Evolutionary conservation across 2,888 invertebrate genomes (phyloP), one percentile per base, ranked within the genome.

Genomic region (Scaptomyza polygonia): DNA sequence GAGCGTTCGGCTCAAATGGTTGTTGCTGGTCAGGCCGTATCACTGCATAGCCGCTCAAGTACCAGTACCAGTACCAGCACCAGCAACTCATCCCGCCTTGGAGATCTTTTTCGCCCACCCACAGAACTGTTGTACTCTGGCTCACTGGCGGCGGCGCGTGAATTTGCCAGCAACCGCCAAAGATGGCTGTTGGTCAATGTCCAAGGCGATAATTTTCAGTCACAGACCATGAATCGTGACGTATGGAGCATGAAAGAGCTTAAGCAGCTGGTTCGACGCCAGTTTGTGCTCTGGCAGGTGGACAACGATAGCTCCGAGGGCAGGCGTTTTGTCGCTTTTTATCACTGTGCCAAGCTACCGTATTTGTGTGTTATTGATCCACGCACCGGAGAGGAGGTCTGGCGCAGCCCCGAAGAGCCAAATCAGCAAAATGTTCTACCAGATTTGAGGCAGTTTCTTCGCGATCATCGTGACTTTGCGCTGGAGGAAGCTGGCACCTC

Each of bases 211-310:
- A 93, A 93, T 76, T 95, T 96, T 88, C 91, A 93, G 21, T 95
- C 95, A 73, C 95, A 95, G 90, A 93, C 94, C 9, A 91, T 95
- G 47, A 95, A 95, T 90, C 92, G 95, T 44, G 95, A 95, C 87
- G 93, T 95, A 1, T 95, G 95, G 95, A 93, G 95, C 12, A 93
- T 94, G 74, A 89, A 90, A 43, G 93, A 93, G 58, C 93, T 95
- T 6, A 93, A 94, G 67, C 92, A 93, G 57, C 90, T 95, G 59
- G 91, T 95, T 21, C 92, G 93, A 47, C 93, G 94, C 56, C 93
- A 94, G 87, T 96, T 95, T 88, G 90, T 95, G 14, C 93, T 95
- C 78, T 95, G 94, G 94, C 95, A 96, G 93, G 94, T 94, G 29
- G 76, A 77, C 34, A 65, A 84, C 30, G 85, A 85, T 21, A 77